These are phyloP conservation scores for Micrastur ruficollis DNA, from an alignment of 2,797 vertebrate genomes.

Conservation along the genomic window DNA sequence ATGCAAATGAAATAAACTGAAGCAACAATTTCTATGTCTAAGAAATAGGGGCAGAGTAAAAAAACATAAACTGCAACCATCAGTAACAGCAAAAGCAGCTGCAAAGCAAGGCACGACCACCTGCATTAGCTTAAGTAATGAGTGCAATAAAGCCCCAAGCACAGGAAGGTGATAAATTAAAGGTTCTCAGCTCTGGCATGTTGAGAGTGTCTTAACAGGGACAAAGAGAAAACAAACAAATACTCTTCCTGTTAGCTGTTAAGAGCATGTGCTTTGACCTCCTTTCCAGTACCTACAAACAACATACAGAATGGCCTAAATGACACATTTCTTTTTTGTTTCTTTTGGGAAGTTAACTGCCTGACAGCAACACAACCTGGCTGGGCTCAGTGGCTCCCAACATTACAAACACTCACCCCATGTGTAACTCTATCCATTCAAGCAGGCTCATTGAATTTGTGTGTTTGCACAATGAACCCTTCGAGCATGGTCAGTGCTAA, in stretches of 20 bases:
- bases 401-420: rapidly evolving
- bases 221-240: constrained; percentile 50
- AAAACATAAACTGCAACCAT: background rate
- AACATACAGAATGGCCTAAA: background rate
- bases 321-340: background rate
- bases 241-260: background rate
- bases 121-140: constrained; percentile 46
- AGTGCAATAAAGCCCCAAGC: constrained; percentile 13
- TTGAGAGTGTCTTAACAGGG: constrained; percentile 37
- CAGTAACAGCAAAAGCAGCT: constrained; percentile 6
- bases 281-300: background rate
- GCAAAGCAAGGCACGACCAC: background rate
- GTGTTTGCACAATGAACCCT: background rate
- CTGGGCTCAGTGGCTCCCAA: background rate
- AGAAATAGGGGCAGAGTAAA: background rate
- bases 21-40: background rate
- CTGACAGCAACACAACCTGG: background rate
- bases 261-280: constrained; percentile 1
- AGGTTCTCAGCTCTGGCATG: constrained; percentile 26
- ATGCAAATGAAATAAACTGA: constrained; percentile 36
- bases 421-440: background rate
- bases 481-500: background rate
- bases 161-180: constrained; percentile 58
- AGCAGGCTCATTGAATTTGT: background rate
- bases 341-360: background rate